Conservation (phyloP, 2,888 invertebrate genomes). For the Eupelmus urozonus region DNA sequence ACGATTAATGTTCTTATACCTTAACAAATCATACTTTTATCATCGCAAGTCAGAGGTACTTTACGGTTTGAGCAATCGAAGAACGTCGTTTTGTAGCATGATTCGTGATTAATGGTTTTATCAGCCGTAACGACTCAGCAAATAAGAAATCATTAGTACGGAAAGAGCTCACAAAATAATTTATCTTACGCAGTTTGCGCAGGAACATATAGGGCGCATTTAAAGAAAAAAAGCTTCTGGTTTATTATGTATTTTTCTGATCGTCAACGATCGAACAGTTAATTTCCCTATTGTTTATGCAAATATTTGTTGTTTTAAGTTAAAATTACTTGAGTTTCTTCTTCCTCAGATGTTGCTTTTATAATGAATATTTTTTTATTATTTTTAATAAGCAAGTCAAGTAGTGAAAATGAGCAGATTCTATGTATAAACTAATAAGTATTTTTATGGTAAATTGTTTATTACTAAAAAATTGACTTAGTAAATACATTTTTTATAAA, state of each 20-base stretch:
- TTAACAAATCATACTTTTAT: conserved; percentile 54
- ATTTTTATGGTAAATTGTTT: too few relatives aligned
- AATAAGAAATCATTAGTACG: conserved; percentile 53
- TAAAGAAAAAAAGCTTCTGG: too few relatives aligned
- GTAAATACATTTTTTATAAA: conserved; percentile 41
- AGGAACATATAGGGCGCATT: neutral
- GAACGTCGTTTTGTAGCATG: conserved; percentile 35
- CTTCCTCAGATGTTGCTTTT: neutral
- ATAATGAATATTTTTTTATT: too few relatives aligned
- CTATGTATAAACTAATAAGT: too few relatives aligned
- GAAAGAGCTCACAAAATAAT: conserved; percentile 44
- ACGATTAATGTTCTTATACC: conserved; percentile 33
- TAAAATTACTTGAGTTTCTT: neutral
- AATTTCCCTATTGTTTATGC: conserved; percentile 19
- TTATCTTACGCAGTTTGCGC: conserved; percentile 41
- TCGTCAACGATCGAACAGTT: too few relatives aligned
- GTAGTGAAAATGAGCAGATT: too few relatives aligned
- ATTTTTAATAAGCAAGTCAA: too few relatives aligned
- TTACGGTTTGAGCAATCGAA: conserved; percentile 17
- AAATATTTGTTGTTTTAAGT: conserved; percentile 17
- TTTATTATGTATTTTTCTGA: too few relatives aligned
- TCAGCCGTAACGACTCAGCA: conserved; percentile 51
- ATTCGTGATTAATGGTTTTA: conserved; percentile 50
- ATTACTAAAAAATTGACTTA: too few relatives aligned
- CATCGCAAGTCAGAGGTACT: conserved; percentile 18